Conservation (phyloP, 1,140 invertebrate species). For the Aphelenchoides avenae region DNA sequence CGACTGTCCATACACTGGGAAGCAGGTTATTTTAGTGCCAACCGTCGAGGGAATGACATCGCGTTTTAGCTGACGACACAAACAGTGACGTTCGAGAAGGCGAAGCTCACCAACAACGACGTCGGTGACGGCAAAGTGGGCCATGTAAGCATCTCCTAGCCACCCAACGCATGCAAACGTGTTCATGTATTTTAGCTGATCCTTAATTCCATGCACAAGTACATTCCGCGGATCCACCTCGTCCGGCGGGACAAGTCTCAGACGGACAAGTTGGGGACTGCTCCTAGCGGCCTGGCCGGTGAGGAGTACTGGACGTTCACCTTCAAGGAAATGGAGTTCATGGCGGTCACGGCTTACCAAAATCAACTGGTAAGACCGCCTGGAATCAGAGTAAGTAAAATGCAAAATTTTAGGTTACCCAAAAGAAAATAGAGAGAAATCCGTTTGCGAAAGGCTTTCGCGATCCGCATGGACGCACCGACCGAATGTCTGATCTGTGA, state of each 20-base stretch:
- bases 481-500: too few relatives aligned
- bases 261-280: slow-evolving; percentile 70
- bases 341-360: slow-evolving; percentile 96
- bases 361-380: slow-evolving; percentile 81
- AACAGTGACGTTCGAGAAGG: slow-evolving; percentile 97
- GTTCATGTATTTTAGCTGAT: slow-evolving; percentile 92
- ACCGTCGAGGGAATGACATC: not conserved
- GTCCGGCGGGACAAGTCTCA: slow-evolving; percentile 93
- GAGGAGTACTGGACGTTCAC: slow-evolving; percentile 83
- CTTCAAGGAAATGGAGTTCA: slow-evolving; percentile 92
- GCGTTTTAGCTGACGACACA: slow-evolving; percentile 77
- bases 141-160: too few relatives aligned
- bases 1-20: slow-evolving; percentile 90
- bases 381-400: not conserved
- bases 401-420: slow-evolving; percentile 70
- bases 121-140: slow-evolving; percentile 75
- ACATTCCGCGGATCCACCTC: slow-evolving; percentile 97
- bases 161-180: too few relatives aligned
- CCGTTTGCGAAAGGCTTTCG: slow-evolving; percentile 92
- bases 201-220: slow-evolving; percentile 99
- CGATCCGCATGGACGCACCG: too few relatives aligned
- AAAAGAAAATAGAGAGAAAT: slow-evolving; percentile 88
- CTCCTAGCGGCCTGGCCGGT: too few relatives aligned
- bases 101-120: slow-evolving; percentile 98
- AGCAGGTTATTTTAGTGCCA: slow-evolving; percentile 61